Base-by-base conservation (phyloP, 2,113 vertebrate genomes). In the Gopherus evgoodei region DNA sequence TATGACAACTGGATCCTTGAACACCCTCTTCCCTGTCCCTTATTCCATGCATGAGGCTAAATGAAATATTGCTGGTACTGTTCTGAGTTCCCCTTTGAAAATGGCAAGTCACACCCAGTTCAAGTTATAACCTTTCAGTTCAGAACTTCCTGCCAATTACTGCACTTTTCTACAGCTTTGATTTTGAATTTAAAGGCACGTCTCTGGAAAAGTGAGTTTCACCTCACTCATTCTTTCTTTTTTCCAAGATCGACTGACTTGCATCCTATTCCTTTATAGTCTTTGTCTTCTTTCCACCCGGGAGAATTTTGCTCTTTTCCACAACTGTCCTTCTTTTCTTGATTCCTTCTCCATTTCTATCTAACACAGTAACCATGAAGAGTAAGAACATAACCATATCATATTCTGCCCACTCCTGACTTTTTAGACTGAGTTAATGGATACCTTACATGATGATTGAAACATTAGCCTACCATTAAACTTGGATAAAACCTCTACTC, bases 401-500 rank as follows among this genome's bases (percentile, higher is more conserved):
- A 38, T 0, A 3, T 29, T 29, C 24, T 85, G 29, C 29, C 10
- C 19, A 75, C 47, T 81, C 19, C 27, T 62, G 0, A 79, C 31
- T 44, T 88, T 87, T 89, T 81, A 29, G 80, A 5, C 65, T 8
- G 8, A 57, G 29, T 2, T 81, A 91, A 57, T 27, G 11, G 22
- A 47, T 53, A 1, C 35, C 44, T 91, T 25, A 91, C 75, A 50
- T 11, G 49, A 62, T 1, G 2, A n/a, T n/a, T 94, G 57, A 52
- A 91, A 75, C 1, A 1, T 52, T 38, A 1, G 1, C 49, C 19
- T 95, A 24, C 17, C 1, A 0, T 6, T 69, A n/a, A 19, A 31
- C 14, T n/a, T 2, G 4, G 62, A 69, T 16, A 31, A 69, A 69
- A 11, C 42, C 62, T 47, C 22, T 1, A 25, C 13, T 86, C 12